Base-by-base conservation (phyloP, 2,888 invertebrate species). In the Bhutanitis thaidina region DNA sequence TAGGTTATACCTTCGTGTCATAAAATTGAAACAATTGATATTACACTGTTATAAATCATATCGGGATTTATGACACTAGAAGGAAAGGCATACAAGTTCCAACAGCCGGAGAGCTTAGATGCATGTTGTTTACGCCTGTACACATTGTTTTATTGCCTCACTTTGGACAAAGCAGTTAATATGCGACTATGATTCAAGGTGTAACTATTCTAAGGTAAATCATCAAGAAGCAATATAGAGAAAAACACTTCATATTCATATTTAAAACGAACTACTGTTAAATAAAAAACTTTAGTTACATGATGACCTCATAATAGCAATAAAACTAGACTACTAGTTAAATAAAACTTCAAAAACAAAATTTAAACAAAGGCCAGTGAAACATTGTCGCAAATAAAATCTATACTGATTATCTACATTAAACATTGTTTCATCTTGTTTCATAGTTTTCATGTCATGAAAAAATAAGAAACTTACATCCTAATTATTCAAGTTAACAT, bases 401-500 rank as follows among this genome's bases (percentile, higher is more conserved):
- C 12, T 34, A 12, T 12, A 5, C 12, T 34, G 12, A 34, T 12
- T 34, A 34, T 34, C 12, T 12, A 34, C 34, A 34, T 34, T 7
- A 12, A 34, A 34, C 34, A 34, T 10, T 8, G 5, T n/a, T 34
- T 34, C 34, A 34, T 32, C 10, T 12, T n/a, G 7, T 4, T 32
- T 32, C 10, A 32, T 34, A 34, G 12, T 34, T 34, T 10, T 4
- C 12, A 74, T 85, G 86, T 87, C 86, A 87, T 87, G 84, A 76
- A 63, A 80, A 77, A 80, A 77, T 78, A 14, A 80, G 68, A 63
- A 62, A 80, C 69, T 69, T 67, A 70, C 5, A 20, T 20, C 5
- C 67, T 77, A 73, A 61, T 68, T 68, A 67, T 73, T 65, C 69
- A 77, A 75, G 68, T 70, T 73, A 82, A 80, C 77, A 71, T 72